Evolutionary conservation across 2,113 vertebrate species (phyloP), one percentile per base, ranked within the genome.

Genomic region (Centropus unirufus): DNA sequence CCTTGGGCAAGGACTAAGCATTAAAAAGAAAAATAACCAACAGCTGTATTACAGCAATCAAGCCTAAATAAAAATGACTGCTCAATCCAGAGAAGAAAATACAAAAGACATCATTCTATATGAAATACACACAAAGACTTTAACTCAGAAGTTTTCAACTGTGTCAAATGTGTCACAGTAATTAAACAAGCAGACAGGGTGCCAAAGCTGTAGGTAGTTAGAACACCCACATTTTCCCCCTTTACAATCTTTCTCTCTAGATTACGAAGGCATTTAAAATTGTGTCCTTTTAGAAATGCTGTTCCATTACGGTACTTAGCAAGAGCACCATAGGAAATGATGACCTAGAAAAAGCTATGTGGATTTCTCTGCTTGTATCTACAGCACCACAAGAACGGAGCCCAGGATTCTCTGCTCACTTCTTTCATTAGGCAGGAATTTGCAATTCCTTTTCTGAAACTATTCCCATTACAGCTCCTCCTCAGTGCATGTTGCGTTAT

Each of bases 21-120:
- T 88, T 87, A 91, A 90, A 93, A 95, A 89, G 74, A 94, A 96
- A 93, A 92, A 93, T 83, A 96, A 80, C 78, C 42, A 90, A 85
- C 39, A 88, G 67, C 44, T 95, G 59, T 83, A 90, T 69, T 83
- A 91, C 24, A 85, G 85, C 70, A 92, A 88, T 69, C 46, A 87
- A 89, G 61, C 30, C 67, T 62, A 78, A 93, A 67, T 83, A 92
- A 91, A 93, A 95, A 92, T 52, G 42, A 89, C 74, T 77, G 63
- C 79, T 92, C 87, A 93, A 77, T 87, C 34, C 51, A 84, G 67
- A 95, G 12, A 1, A 91, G 55, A 96, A 95, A 92, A 88, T 70
- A 77, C 47, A 70, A 92, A 89, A 95, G 70, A 63, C 32, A 91
- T 46, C 58, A 75, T 42, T 87, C 46, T 12, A 46, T 26, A 83